phyloP scores from a whole-genome alignment of 2,113 vertebrate genomes.

The Podiceps cristatus region DNA sequence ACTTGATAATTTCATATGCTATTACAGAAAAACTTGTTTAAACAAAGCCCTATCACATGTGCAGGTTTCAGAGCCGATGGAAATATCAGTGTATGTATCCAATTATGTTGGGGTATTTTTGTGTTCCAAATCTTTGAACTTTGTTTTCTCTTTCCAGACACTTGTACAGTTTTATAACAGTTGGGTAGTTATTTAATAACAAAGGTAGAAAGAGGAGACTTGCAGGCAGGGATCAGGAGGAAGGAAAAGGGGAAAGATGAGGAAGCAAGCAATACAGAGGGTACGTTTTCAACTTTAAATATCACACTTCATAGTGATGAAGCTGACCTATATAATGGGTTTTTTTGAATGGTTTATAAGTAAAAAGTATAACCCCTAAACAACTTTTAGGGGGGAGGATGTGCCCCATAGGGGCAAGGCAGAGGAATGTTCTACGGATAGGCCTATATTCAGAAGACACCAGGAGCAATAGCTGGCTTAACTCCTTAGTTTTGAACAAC shows the following conservation, averaged over 20 bases:
- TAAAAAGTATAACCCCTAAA: background rate
- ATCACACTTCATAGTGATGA: background rate
- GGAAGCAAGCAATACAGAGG: background rate
- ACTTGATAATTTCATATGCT: background rate
- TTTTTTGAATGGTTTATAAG: too few relatives aligned
- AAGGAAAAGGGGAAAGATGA: background rate
- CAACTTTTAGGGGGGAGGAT: background rate
- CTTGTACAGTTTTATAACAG: background rate
- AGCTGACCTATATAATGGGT: background rate
- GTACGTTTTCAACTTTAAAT: background rate
- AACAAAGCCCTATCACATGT: background rate
- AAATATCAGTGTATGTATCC: background rate
- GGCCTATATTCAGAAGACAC: background rate
- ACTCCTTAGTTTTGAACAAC: background rate
- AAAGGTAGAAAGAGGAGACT: background rate
- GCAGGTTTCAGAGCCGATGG: background rate
- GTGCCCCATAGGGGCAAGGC: background rate
- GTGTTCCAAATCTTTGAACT: background rate
- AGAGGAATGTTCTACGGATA: accelerated
- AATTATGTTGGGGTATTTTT: background rate
- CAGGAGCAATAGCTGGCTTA: background rate
- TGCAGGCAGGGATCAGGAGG: background rate
- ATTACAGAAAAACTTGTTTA: background rate
- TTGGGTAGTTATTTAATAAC: background rate
- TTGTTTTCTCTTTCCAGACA: background rate